Evolutionary conservation across 2,797 vertebrate genomes (phyloP).

Genomic region (Poeciliopsis presidionis): DNA sequence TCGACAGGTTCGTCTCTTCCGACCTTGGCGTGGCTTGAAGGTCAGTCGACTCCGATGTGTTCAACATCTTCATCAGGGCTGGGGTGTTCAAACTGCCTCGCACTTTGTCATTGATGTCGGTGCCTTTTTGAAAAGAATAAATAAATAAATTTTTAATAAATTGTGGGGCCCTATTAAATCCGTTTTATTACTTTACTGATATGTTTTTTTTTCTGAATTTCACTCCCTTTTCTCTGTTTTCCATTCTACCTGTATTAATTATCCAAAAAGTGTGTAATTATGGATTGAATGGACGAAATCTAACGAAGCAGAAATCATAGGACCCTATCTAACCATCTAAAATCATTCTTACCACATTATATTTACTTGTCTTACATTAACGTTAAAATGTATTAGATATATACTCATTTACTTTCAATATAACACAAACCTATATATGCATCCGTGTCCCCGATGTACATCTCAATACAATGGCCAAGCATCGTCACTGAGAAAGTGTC

Average conservation of each 20-base stretch:
- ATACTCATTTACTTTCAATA: neutral
- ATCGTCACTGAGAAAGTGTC: constrained; percentile 99
- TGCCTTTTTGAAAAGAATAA: constrained; percentile 80
- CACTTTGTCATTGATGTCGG: constrained; percentile 96
- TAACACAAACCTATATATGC: constrained; percentile 89
- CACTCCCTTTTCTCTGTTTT: neutral
- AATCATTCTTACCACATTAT: neutral
- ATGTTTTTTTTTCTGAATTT: neutral
- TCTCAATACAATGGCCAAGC: constrained; percentile 99
- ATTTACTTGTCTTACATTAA: neutral
- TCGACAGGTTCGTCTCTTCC: constrained; percentile 86
- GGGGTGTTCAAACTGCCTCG: constrained; percentile 89
- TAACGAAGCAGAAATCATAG: neutral
- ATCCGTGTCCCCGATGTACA: constrained; percentile 98
- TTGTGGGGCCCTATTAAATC: neutral
- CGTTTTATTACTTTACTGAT: neutral
- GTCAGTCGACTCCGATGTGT: constrained; percentile 88
- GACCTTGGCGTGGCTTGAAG: constrained; percentile 80
- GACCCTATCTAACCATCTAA: neutral
- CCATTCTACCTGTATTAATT: neutral
- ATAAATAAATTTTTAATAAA: neutral
- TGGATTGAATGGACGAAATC: neutral
- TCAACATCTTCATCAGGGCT: constrained; percentile 94
- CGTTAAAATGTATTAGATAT: neutral
- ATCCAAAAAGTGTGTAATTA: neutral